Evolutionary conservation across 2,113 vertebrate species (phyloP).

Genomic region (Ranitomeya imitator): DNA sequence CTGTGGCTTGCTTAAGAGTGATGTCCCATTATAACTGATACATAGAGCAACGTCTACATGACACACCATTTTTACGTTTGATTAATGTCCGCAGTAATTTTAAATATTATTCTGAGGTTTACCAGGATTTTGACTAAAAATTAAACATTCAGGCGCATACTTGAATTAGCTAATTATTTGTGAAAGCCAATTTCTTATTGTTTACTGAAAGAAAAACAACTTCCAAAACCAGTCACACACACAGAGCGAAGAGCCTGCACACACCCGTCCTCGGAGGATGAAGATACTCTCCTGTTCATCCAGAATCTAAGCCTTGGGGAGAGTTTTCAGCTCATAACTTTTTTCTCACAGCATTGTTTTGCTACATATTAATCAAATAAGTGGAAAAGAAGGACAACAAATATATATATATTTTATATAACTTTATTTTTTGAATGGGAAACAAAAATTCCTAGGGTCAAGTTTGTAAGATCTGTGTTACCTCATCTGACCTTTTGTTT

Average conservation of each 20-base stretch:
- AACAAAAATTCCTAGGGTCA: neutral
- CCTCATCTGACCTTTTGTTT: neutral
- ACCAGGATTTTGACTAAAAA: conserved; percentile 72
- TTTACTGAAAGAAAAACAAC: conserved; percentile 64
- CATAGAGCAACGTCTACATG: conserved; percentile 33
- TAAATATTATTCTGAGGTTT: conserved; percentile 72
- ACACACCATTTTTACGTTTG: conserved; percentile 48
- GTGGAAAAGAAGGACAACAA: too few species aligned
- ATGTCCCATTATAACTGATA: conserved; percentile 48
- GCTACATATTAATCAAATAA: neutral
- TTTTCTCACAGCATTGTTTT: neutral
- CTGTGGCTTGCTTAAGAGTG: neutral
- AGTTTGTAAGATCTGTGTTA: neutral
- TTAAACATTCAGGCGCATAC: conserved; percentile 74
- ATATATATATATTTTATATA: too few species aligned
- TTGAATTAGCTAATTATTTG: conserved; percentile 73
- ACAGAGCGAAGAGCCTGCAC: neutral
- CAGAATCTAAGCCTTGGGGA: neutral
- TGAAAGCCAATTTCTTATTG: conserved; percentile 69
- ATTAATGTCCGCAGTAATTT: conserved; percentile 64
- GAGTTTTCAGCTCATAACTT: neutral
- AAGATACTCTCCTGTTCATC: conserved; percentile 5
- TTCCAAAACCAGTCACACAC: conserved; percentile 43
- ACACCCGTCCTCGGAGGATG: conserved; percentile 36
- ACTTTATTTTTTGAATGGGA: neutral